Conservation (phyloP, 2,797 vertebrate genomes). For the Sebastes nivosus region DNA sequence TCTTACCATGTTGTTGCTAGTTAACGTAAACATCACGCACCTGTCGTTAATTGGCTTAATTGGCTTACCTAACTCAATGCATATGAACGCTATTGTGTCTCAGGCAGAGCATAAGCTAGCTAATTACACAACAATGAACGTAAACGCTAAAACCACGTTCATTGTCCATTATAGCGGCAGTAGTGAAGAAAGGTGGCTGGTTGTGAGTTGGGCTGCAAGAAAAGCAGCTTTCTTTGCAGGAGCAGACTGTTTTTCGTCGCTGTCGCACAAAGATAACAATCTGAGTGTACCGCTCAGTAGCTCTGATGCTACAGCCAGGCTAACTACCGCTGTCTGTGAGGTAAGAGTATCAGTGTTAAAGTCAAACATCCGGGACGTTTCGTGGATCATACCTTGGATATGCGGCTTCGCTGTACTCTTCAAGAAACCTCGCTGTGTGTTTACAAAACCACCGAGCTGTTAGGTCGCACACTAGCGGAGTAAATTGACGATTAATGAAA, state of each 20-base stretch:
- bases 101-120: slow-evolving; percentile 9
- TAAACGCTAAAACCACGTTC: slow-evolving; percentile 5
- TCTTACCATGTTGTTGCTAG: background rate
- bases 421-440: background rate
- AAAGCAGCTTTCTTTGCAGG: background rate
- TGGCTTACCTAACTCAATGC: background rate
- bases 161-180: background rate
- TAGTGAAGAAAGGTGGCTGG: background rate
- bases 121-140: slow-evolving; percentile 64
- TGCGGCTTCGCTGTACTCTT: slow-evolving; percentile 8
- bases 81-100: background rate
- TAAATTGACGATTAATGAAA: slow-evolving; percentile 52
- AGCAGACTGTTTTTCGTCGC: background rate
- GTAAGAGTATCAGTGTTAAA: slow-evolving; percentile 22
- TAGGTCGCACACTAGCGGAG: slow-evolving; percentile 10
- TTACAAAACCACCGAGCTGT: background rate
- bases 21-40: background rate
- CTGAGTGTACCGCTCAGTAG: slow-evolving; percentile 44
- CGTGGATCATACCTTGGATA: slow-evolving; percentile 53
- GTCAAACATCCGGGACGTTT: slow-evolving; percentile 4
- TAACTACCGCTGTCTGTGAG: slow-evolving; percentile 37
- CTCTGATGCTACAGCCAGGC: slow-evolving; percentile 67
- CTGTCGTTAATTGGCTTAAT: background rate
- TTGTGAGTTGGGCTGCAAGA: background rate
- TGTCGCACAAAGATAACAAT: slow-evolving; percentile 37